Conservation (phyloP, 2,888 invertebrate species). For the Nesidiocoris tenuis region DNA sequence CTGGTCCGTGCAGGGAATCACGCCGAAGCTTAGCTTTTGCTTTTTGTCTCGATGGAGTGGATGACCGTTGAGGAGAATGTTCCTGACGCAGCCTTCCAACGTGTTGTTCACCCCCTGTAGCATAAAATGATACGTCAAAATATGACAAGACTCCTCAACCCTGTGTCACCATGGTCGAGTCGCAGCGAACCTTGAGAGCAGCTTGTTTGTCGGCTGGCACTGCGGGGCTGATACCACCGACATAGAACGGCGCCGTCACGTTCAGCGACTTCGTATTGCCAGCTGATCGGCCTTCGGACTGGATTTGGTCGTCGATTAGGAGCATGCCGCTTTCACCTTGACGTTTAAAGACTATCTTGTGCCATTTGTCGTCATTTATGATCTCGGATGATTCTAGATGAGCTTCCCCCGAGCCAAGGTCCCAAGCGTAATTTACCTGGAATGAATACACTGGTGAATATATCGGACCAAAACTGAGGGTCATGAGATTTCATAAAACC, state of each 20-base stretch:
- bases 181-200: conserved; percentile 44
- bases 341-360: conserved; percentile 68
- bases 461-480: neutral
- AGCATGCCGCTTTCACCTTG: conserved; percentile 63
- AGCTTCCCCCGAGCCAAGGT: conserved; percentile 67
- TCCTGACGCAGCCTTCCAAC: conserved; percentile 81
- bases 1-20: conserved; percentile 76
- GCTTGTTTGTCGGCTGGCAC: conserved; percentile 34
- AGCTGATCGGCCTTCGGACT: conserved; percentile 59
- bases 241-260: conserved; percentile 63
- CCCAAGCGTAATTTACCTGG: conserved; percentile 69
- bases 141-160: conserved; percentile 8
- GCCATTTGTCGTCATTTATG: conserved; percentile 79
- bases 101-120: conserved; percentile 64
- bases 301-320: conserved; percentile 65
- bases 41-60: conserved; percentile 62
- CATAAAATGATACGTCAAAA: conserved; percentile 52
- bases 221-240: conserved; percentile 73
- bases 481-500: no score
- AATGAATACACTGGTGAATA: no score
- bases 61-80: conserved; percentile 70
- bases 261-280: conserved; percentile 59
- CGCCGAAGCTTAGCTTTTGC: conserved; percentile 60
- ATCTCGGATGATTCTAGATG: conserved; percentile 60
- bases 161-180: neutral